These are phyloP conservation scores for Microchirus variegatus DNA, from an alignment of 2,797 vertebrate genomes.

Conservation along the genomic window DNA sequence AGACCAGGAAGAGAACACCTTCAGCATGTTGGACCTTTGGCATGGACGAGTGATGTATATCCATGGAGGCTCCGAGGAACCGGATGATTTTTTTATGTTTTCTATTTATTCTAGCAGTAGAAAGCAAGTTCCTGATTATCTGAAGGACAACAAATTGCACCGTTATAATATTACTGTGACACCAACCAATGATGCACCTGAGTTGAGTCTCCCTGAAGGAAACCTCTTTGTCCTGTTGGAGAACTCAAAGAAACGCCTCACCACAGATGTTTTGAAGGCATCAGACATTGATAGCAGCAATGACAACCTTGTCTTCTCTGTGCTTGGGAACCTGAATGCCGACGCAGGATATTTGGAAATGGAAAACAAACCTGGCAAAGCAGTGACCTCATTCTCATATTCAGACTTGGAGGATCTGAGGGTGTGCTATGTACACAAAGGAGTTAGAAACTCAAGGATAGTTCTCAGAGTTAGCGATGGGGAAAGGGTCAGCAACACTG, in stretches of 20 bases:
- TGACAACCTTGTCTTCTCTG: conserved; percentile 79
- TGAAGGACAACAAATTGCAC: conserved; percentile 80
- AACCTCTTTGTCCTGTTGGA: conserved; percentile 89
- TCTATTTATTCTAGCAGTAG: conserved; percentile 84
- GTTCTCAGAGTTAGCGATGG: conserved; percentile 90
- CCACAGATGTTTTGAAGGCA: conserved; percentile 81
- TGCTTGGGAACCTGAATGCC: conserved; percentile 88
- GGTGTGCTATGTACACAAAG: conserved; percentile 87
- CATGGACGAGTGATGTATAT: conserved; percentile 87
- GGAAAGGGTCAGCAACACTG: conserved; percentile 90
- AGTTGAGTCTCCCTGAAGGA: conserved; percentile 87
- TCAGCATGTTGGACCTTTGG: conserved; percentile 89
- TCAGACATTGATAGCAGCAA: conserved; percentile 85
- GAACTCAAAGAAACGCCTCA: conserved; percentile 87
- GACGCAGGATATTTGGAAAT: conserved; percentile 90
- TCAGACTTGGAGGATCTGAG: conserved; percentile 81
- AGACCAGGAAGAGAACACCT: conserved; percentile 80
- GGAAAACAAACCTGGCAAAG: conserved; percentile 76
- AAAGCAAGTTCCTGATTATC: conserved; percentile 80
- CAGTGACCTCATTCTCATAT: conserved; percentile 83
- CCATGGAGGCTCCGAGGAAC: conserved; percentile 89
- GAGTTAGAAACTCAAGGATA: conserved; percentile 87
- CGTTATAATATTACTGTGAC: conserved; percentile 84
- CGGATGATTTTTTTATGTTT: conserved; percentile 87
- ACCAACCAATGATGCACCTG: conserved; percentile 89